Percentiles rank a stretch among this genome's conserved stretches.
These are phyloP conservation scores for Drosophila anomelani DNA, from an alignment of 2,888 invertebrate species.

Conservation along the genomic window DNA sequence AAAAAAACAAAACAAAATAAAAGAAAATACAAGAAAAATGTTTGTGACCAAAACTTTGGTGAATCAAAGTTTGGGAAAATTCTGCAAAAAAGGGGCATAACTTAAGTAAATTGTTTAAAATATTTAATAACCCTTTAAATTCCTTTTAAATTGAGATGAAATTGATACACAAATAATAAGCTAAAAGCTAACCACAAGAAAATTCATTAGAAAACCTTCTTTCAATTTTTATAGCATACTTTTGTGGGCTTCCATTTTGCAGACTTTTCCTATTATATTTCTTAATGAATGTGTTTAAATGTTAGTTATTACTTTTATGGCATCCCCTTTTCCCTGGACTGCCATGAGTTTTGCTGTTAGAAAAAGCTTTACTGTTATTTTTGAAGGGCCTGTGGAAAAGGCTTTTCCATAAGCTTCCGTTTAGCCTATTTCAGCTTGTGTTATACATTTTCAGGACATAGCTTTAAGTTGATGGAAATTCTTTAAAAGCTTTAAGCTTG, in stretches of 20 bases:
- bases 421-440: slow-evolving; percentile 16
- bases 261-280: neutral
- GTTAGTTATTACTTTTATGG: neutral
- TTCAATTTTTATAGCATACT: neutral
- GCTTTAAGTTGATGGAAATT: slow-evolving; percentile 11
- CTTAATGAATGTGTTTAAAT: slow-evolving; percentile 19
- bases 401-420: slow-evolving; percentile 15
- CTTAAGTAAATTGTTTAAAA: neutral
- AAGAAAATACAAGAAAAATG: neutral
- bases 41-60: slow-evolving; percentile 3
- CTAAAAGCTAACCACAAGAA: neutral
- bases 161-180: neutral
- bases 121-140: neutral
- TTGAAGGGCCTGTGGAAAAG: neutral
- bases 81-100: neutral
- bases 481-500: slow-evolving; percentile 1
- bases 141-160: neutral
- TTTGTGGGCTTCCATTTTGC: slow-evolving; percentile 5
- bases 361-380: slow-evolving; percentile 34
- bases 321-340: slow-evolving; percentile 7
- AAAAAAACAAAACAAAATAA: slow-evolving; percentile 5
- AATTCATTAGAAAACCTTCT: neutral
- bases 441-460: slow-evolving; percentile 19
- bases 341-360: slow-evolving; percentile 16
- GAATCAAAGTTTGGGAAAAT: neutral